A percentile compares a stretch with the other conserved stretches of the same genome.
Evolutionary conservation across 2,888 invertebrate genomes (phyloP).

Genomic region (Andrena haemorrhoa): DNA sequence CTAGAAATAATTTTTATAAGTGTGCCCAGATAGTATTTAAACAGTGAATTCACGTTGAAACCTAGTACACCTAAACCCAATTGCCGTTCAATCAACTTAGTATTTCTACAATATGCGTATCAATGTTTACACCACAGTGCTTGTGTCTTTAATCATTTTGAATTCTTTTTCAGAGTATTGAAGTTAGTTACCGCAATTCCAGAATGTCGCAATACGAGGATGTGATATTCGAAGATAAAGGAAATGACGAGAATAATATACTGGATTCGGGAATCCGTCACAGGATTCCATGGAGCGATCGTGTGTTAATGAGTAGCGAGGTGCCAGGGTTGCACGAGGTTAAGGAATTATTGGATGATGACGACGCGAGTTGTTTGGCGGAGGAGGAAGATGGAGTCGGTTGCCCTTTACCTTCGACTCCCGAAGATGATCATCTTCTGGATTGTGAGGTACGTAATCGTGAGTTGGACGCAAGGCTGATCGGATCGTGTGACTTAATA

Average conservation of each 20-base stretch:
- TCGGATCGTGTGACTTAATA: neutral
- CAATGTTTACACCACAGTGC: neutral
- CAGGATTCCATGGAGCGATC: slow-evolving; percentile 83
- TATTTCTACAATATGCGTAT: neutral
- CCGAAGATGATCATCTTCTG: slow-evolving; percentile 93
- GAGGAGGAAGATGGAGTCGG: slow-evolving; percentile 93
- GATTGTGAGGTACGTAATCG: slow-evolving; percentile 89
- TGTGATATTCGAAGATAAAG: slow-evolving; percentile 75
- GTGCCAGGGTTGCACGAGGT: slow-evolving; percentile 82
- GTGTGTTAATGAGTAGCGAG: slow-evolving; percentile 80
- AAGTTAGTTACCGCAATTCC: slow-evolving; percentile 16
- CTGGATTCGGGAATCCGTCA: slow-evolving; percentile 76
- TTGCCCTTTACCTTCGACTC: slow-evolving; percentile 94
- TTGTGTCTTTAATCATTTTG: neutral
- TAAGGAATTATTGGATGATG: slow-evolving; percentile 82
- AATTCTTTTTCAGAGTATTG: slow-evolving; percentile 26
- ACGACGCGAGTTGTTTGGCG: slow-evolving; percentile 84
- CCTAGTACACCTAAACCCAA: neutral
- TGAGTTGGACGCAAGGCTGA: neutral
- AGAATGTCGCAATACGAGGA: slow-evolving; percentile 76
- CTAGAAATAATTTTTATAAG: neutral
- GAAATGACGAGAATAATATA: slow-evolving; percentile 52
- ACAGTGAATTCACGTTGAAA: neutral
- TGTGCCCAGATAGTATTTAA: neutral
- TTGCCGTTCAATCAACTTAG: neutral